phyloP scores from a whole-genome alignment of 2,888 invertebrate species.

The Catocala sponsa region DNA sequence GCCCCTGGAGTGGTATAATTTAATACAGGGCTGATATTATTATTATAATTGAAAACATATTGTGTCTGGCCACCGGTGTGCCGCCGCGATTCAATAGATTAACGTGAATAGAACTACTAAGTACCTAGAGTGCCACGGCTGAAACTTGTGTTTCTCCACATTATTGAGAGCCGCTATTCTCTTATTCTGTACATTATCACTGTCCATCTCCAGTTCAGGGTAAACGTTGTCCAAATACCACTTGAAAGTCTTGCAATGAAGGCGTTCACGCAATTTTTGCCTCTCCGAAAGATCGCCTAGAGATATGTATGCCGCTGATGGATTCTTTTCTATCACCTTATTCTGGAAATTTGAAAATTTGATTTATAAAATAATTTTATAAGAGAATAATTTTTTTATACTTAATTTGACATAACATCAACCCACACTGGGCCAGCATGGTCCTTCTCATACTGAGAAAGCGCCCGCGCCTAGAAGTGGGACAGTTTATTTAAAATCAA shows the following conservation, averaged over 20 bases:
- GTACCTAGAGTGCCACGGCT: slow-evolving; percentile 94
- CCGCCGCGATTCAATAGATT: too few species aligned
- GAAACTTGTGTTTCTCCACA: slow-evolving; percentile 89
- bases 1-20: too few species aligned
- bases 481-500: too few species aligned
- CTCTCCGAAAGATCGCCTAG: slow-evolving; percentile 95
- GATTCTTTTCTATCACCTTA: slow-evolving; percentile 91
- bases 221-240: slow-evolving; percentile 96
- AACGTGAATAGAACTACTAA: neutral
- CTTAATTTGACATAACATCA: too few species aligned
- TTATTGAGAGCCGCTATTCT: slow-evolving; percentile 89
- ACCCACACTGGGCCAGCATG: too few species aligned
- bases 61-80: too few species aligned
- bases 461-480: too few species aligned
- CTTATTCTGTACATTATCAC: slow-evolving; percentile 85
- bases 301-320: slow-evolving; percentile 87
- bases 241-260: slow-evolving; percentile 94
- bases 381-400: too few species aligned
- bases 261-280: slow-evolving; percentile 90
- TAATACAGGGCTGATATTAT: too few species aligned
- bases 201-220: slow-evolving; percentile 92
- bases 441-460: too few species aligned
- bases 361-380: too few species aligned
- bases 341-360: slow-evolving; percentile 81
- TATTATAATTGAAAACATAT: too few species aligned